phyloP scores from a whole-genome alignment of 37 sponge, comb jelly and placozoan species.

The Cliona cf. orientalis region DNA sequence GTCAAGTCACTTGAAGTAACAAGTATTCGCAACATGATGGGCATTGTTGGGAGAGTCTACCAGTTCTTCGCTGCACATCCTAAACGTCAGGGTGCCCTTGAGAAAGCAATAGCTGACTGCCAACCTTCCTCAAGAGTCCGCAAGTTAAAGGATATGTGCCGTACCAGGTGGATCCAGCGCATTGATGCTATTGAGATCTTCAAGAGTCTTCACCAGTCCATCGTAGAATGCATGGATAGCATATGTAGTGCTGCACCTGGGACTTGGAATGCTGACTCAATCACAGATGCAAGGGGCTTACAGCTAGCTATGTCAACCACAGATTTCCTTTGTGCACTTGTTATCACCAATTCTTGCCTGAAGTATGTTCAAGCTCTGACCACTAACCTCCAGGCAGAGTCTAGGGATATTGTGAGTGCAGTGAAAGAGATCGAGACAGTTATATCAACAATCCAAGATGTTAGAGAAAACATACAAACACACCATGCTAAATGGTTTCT shows the following conservation, averaged over 20 bases:
- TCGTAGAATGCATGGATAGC: slow-evolving; percentile 52
- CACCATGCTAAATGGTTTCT: slow-evolving; percentile 49
- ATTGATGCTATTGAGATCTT: slow-evolving; percentile 29
- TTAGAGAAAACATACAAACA: slow-evolving; percentile 23
- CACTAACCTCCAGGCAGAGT: slow-evolving; percentile 21
- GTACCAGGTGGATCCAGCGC: slow-evolving; percentile 53
- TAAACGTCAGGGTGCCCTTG: slow-evolving; percentile 9
- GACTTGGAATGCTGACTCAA: slow-evolving; percentile 29
- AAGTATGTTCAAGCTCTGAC: slow-evolving; percentile 51
- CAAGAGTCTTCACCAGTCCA: slow-evolving; percentile 7
- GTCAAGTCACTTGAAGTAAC: slow-evolving; percentile 33
- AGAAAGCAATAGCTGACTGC: slow-evolving; percentile 2
- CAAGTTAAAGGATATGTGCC: slow-evolving; percentile 43
- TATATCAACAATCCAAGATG: slow-evolving; percentile 44
- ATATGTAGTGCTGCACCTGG: slow-evolving; percentile 29
- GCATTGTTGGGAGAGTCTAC: slow-evolving; percentile 12
- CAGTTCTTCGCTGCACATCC: slow-evolving; percentile 39
- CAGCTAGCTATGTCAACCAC: slow-evolving; percentile 29
- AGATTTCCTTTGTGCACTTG: slow-evolving; percentile 45
- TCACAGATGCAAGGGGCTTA: slow-evolving; percentile 50
- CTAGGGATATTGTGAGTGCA: slow-evolving; percentile 43
- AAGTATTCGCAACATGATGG: slow-evolving; percentile 39
- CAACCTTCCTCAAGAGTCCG: slow-evolving; percentile 1
- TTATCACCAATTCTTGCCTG: slow-evolving; percentile 40
- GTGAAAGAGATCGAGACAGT: slow-evolving; percentile 33